Evolutionary conservation across 2,888 invertebrate species (phyloP), one percentile per base, ranked within the genome.

Genomic region (Anorthoa munda): DNA sequence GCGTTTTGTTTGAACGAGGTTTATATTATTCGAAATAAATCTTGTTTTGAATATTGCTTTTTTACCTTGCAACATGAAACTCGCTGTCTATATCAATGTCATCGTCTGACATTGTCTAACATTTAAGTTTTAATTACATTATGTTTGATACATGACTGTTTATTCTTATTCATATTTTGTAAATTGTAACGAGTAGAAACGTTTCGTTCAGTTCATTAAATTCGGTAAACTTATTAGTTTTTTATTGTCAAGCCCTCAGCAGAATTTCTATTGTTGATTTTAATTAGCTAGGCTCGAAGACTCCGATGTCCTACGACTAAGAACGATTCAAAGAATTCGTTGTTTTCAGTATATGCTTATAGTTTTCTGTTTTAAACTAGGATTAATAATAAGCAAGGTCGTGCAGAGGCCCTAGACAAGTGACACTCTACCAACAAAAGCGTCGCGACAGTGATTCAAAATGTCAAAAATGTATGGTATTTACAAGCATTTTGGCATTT

Each of bases 41-140:
- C 26, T 46, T 21, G 9, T 7, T 39, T 39, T 39, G 9, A 39
- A 15, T 12, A 18, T 46, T 13, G n/a, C 17, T 26, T 46, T 23
- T 71, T 66, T 48, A 15, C 12, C 72, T 71, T 50, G 58, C 21
- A 59, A 39, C 73, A n/a, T 51, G 18, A 60, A 18, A 51, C 73
- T 21, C 18, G 26, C 4, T n/a, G 26, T 73, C 21, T 21, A 26
- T 48, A 39, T 31, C 73, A 73, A 26, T 72, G 55, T 23, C 31
- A 55, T 15, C 5, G 23, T 53, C 21, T 53, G 0, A 51, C 18
- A 12, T 53, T 11, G 11, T 53, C 21, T 13, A 21, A 18, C 21
- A 21, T 51, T 5, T n/a, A 39, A 15, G 11, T 55, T 26, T 48
- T 39, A 5, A 26, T n/a, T 4, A 15, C 7, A 67, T 26, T 23